Evolutionary conservation across 2,113 vertebrate species (phyloP).

Genomic region (Aviceda subcristata): DNA sequence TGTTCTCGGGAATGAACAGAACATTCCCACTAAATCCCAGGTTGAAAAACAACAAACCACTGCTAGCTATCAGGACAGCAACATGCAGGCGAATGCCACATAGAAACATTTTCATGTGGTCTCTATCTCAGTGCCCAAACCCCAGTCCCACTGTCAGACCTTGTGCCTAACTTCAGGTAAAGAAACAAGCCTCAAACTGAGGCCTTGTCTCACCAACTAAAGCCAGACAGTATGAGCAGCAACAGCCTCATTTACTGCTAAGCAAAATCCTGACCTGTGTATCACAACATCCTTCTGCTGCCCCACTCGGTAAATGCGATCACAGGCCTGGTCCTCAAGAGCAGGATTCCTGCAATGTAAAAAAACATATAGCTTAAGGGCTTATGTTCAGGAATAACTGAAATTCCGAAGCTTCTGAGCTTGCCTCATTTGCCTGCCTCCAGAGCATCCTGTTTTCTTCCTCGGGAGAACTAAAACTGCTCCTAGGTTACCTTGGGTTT

Average conservation of each 20-base stretch:
- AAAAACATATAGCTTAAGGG: not conserved
- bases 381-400: not conserved
- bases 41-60: not conserved
- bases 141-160: not conserved
- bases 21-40: not conserved
- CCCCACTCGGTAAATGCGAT: constrained; percentile 93
- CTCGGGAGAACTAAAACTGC: not conserved
- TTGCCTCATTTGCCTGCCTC: not conserved
- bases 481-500: not conserved
- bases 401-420: not conserved
- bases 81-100: not conserved
- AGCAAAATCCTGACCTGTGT: constrained; percentile 79
- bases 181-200: not conserved
- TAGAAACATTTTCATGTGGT: not conserved
- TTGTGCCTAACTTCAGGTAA: not conserved
- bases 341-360: constrained; percentile 87
- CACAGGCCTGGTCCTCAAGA: constrained; percentile 94
- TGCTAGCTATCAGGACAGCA: not conserved
- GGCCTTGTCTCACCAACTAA: not conserved
- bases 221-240: not conserved
- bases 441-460: not conserved
- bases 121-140: not conserved
- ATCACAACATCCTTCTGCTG: constrained; percentile 89
- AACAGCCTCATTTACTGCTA: not conserved
- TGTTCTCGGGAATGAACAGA: not conserved